These are phyloP conservation scores for Fistularia commersonii DNA, from an alignment of 2,797 vertebrate genomes.

Conservation along the genomic window DNA sequence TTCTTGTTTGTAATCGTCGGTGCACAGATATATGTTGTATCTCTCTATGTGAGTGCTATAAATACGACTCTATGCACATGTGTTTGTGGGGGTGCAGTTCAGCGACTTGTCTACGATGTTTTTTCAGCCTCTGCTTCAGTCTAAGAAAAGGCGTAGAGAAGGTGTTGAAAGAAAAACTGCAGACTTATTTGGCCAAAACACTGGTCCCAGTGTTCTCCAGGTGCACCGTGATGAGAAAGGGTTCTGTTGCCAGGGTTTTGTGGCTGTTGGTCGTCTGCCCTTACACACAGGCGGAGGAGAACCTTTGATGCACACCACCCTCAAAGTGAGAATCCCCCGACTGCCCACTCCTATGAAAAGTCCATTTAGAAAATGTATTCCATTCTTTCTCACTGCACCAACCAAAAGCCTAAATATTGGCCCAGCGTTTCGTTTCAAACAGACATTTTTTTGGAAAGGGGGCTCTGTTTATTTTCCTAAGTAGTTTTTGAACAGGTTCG, in stretches of 20 bases:
- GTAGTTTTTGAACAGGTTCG: slow-evolving; percentile 62
- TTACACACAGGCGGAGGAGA: slow-evolving; percentile 73
- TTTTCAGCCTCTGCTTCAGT: slow-evolving; percentile 25
- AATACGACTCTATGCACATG: not conserved
- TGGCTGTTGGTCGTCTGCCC: slow-evolving; percentile 74
- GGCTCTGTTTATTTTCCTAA: slow-evolving; percentile 63
- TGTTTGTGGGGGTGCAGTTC: slow-evolving; percentile 5
- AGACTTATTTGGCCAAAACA: slow-evolving; percentile 63
- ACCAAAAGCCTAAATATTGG: slow-evolving; percentile 46
- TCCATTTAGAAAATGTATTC: slow-evolving; percentile 54
- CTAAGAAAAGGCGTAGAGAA: slow-evolving; percentile 27
- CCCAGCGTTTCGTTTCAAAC: slow-evolving; percentile 57
- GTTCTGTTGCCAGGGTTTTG: slow-evolving; percentile 64
- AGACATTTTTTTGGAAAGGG: slow-evolving; percentile 61
- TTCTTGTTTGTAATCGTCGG: slow-evolving; percentile 3
- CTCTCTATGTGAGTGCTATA: slow-evolving; percentile 1
- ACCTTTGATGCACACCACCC: slow-evolving; percentile 76
- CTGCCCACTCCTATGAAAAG: slow-evolving; percentile 50
- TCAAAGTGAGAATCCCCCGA: slow-evolving; percentile 48
- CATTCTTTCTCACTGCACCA: slow-evolving; percentile 44
- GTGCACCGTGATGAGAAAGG: slow-evolving; percentile 70
- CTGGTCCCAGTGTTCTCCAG: slow-evolving; percentile 80
- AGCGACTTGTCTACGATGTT: slow-evolving; percentile 4
- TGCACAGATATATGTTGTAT: not conserved
- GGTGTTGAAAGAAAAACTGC: slow-evolving; percentile 63